A percentile compares a stretch with the other conserved stretches of the same genome.
These are phyloP conservation scores for Megalops cyprinoides DNA, from an alignment of 2,797 vertebrate genomes.

Conservation along the genomic window DNA sequence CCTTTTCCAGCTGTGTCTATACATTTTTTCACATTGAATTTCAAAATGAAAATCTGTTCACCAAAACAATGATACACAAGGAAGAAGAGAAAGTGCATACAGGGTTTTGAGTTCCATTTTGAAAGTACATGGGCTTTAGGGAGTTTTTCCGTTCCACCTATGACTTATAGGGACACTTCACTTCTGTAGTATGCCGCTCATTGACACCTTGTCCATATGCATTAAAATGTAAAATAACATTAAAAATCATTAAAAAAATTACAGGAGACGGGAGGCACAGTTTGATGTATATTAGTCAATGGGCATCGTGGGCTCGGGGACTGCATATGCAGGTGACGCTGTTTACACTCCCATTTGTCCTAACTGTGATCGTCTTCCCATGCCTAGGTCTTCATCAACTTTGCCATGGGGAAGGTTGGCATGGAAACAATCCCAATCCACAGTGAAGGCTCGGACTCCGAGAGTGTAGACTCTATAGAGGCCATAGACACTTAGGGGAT, in stretches of 20 bases:
- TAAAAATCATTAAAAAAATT: slow-evolving; percentile 1
- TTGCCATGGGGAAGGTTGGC: slow-evolving; percentile 81
- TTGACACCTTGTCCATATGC: too few species aligned
- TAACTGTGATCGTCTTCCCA: slow-evolving; percentile 28
- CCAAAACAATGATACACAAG: neutral
- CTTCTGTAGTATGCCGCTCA: neutral
- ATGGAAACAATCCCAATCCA: slow-evolving; percentile 52
- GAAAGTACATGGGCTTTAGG: neutral
- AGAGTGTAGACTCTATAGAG: slow-evolving; percentile 49
- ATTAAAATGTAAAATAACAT: neutral
- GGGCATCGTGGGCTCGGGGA: neutral
- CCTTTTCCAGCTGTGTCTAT: too few species aligned
- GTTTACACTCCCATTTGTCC: neutral
- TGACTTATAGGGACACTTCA: neutral
- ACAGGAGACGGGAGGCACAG: neutral
- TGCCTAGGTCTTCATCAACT: slow-evolving; percentile 94
- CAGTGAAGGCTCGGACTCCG: slow-evolving; percentile 43
- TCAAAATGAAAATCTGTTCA: neutral
- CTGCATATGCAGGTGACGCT: neutral
- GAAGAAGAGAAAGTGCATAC: neutral
- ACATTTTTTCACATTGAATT: too few species aligned
- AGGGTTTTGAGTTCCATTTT: neutral
- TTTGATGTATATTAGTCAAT: neutral
- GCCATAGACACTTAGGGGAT: slow-evolving; percentile 45
- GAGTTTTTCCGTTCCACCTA: neutral